Base-by-base conservation (phyloP, 35 echinoderm and acorn worm species). In the Amphiura filiformis region DNA sequence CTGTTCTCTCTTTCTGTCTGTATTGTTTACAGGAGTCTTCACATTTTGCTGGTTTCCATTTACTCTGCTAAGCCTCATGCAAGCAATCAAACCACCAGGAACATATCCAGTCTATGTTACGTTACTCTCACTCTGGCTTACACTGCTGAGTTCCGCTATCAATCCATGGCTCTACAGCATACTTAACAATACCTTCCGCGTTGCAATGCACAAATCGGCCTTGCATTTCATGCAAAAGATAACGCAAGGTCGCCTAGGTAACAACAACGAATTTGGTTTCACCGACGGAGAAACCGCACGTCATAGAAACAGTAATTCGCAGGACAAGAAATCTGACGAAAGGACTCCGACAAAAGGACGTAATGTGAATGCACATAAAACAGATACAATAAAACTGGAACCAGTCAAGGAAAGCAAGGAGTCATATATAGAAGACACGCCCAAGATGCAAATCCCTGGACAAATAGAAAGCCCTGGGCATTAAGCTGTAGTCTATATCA, bases 101-200 rank as follows among this genome's bases (percentile, higher is more conserved):
- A 81, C 80, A 32, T 41, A 86, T 31, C 81, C 87, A 37, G 49
- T 75, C n/a, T n/a, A 57, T 32, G 33, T 91, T 23, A 90, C 42
- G 35, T 75, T 88, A 20, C 31, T 88, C 18, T 82, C 88, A 28
- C 80, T 93, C 17, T 90, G 91, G 77, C 78, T 97, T 32, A 97
- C 95, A 12, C 57, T 97, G 4, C 86, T 97, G 38, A 97, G 93
- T 39, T 89, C 95, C 9, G 95, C 95, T 70, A 97, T 97, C 82
- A 97, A 97, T 56, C 95, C 95, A 17, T 97, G 95, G 95, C 91
- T 97, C 22, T 93, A 97, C 81, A 88, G 91, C 7, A 64, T 97
- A 28, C 85, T 97, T 31, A 97, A 97, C 65, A 76, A 84, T 15
- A 91, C 95, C 41, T 97, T 97, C 89, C 87, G 95, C 0, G 75